A percentile compares a stretch with the other conserved stretches of the same genome.
These are phyloP conservation scores for Globodera rostochiensis DNA, from an alignment of 1,140 invertebrate genomes.

Conservation along the genomic window DNA sequence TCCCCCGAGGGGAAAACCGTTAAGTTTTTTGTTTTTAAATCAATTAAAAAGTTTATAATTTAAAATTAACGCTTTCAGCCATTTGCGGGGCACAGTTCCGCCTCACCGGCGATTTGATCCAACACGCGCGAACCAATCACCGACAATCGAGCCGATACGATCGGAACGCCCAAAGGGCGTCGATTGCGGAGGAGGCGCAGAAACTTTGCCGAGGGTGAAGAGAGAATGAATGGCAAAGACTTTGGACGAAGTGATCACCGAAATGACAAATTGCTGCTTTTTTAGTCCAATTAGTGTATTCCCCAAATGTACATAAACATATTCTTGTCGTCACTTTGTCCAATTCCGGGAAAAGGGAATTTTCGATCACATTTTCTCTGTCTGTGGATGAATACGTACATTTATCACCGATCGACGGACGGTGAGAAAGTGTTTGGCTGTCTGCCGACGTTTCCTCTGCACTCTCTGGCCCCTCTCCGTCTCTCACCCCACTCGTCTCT, in stretches of 20 bases:
- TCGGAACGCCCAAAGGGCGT: background rate
- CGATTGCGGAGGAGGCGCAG: background rate
- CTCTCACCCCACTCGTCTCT: background rate
- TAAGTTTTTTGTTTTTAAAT: background rate
- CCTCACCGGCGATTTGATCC: conserved; percentile 34
- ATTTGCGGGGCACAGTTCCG: conserved; percentile 36
- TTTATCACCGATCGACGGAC: too few relatives aligned
- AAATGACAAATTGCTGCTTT: too few relatives aligned
- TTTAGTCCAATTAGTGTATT: background rate
- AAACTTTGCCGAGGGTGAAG: background rate
- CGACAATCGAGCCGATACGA: conserved; percentile 30
- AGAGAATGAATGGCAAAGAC: background rate
- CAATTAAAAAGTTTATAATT: background rate
- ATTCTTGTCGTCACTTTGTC: background rate
- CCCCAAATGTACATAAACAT: background rate
- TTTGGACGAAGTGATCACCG: too few relatives aligned
- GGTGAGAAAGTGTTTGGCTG: background rate
- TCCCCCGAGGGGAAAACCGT: background rate
- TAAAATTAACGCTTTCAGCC: conserved; percentile 20
- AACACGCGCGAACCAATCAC: conserved; percentile 38
- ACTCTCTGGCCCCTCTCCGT: background rate
- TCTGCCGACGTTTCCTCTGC: background rate
- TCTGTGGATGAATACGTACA: too few relatives aligned
- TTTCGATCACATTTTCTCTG: background rate
- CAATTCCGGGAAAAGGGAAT: background rate